phyloP scores from a whole-genome alignment of 2,888 invertebrate genomes.

The Dolichomitus sp. region DNA sequence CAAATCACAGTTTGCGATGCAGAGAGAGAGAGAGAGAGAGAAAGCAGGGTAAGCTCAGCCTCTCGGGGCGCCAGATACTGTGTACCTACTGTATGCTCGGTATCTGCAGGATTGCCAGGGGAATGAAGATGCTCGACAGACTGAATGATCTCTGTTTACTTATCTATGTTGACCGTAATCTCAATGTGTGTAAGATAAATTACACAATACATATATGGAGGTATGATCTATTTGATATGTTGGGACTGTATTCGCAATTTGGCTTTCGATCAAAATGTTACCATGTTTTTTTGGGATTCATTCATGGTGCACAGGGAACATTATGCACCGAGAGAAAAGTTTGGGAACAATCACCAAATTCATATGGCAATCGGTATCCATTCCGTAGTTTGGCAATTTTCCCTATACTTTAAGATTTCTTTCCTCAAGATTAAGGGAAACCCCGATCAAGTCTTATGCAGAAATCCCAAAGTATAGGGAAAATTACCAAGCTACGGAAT shows the following conservation, averaged over 20 bases:
- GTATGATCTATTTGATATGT: not conserved
- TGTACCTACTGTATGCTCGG: not conserved
- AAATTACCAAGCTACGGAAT: too few species aligned
- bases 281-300: not conserved
- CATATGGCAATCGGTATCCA: too few species aligned
- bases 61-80: conserved; percentile 22
- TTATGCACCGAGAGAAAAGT: too few species aligned
- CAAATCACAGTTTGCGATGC: conserved; percentile 37
- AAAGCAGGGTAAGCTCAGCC: conserved; percentile 21
- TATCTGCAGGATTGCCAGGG: conserved; percentile 12
- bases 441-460: too few species aligned
- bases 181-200: conserved; percentile 14
- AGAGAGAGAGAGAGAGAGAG: conserved; percentile 9
- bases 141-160: conserved; percentile 20
- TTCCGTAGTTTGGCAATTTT: too few species aligned
- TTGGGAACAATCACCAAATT: too few species aligned
- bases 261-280: not conserved
- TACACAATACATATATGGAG: not conserved
- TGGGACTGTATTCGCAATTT: not conserved
- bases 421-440: too few species aligned
- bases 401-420: too few species aligned
- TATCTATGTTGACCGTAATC: conserved; percentile 6
- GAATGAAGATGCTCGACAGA: conserved; percentile 13
- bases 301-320: not conserved
- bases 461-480: too few species aligned